A percentile compares a stretch with the other conserved stretches of the same genome.
Conservation (phyloP, 1,140 invertebrate genomes). For the Agrypnia vestita region DNA sequence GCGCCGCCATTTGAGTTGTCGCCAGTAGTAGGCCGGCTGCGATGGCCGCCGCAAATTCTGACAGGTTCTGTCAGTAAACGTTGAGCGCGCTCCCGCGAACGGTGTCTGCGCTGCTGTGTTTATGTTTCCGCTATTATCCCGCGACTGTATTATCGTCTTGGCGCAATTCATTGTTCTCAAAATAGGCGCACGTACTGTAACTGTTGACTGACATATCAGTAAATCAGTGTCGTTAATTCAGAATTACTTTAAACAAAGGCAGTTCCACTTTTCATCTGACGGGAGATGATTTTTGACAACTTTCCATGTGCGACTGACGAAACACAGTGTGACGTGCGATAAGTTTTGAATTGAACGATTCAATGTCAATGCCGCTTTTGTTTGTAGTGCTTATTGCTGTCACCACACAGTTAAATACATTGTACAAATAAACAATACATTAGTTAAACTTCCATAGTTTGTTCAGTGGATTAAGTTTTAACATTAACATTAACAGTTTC, state of each 20-base stretch:
- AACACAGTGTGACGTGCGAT: neutral
- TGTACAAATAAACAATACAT: constrained; percentile 9
- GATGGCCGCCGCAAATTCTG: neutral
- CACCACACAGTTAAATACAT: neutral
- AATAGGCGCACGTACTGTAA: constrained; percentile 6
- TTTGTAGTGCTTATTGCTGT: neutral
- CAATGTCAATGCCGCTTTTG: constrained; percentile 7
- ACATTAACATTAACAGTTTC: too few species aligned
- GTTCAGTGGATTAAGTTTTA: neutral
- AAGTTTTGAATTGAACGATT: neutral
- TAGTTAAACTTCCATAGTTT: neutral
- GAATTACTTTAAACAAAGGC: constrained; percentile 9
- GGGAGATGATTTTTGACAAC: neutral
- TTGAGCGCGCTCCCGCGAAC: neutral
- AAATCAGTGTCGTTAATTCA: neutral
- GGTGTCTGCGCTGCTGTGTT: neutral
- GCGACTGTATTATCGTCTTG: constrained; percentile 17
- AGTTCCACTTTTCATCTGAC: neutral
- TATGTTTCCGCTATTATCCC: neutral
- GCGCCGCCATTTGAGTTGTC: constrained; percentile 9
- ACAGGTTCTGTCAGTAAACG: neutral
- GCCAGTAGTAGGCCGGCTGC: neutral
- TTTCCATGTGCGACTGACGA: constrained; percentile 7
- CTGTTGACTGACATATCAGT: neutral
- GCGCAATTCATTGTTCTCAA: constrained; percentile 27